Percentiles rank a stretch among this genome's conserved stretches.
These are phyloP conservation scores for Sisyra nigra DNA, from an alignment of 2,888 invertebrate species.

Conservation along the genomic window DNA sequence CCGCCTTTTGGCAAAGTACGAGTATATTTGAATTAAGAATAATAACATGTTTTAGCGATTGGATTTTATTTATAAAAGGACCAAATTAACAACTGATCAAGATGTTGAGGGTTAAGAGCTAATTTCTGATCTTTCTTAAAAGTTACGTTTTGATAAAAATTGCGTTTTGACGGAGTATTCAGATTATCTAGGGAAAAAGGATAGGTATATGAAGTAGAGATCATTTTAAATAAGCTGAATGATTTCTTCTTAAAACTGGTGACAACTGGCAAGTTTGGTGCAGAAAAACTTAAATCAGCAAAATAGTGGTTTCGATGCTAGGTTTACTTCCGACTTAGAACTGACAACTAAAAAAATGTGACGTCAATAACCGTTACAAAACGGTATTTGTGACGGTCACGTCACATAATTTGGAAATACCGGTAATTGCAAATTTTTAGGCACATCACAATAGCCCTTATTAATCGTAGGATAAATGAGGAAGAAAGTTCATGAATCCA, in stretches of 20 bases:
- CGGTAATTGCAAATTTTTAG: background rate
- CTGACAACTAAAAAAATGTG: background rate
- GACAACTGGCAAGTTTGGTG: slow-evolving; percentile 15
- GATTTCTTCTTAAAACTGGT: slow-evolving; percentile 12
- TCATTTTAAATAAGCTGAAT: background rate
- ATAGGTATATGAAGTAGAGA: background rate
- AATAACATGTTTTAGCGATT: too few relatives aligned
- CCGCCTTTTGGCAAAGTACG: too few relatives aligned
- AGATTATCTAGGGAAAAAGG: background rate
- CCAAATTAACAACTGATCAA: background rate
- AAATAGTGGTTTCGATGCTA: slow-evolving; percentile 14
- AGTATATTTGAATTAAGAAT: too few relatives aligned
- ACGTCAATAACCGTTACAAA: too few relatives aligned
- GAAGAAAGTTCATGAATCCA: too few relatives aligned
- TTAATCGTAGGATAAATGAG: too few relatives aligned
- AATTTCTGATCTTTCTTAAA: background rate
- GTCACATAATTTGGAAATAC: too few relatives aligned
- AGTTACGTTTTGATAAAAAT: background rate
- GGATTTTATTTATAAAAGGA: too few relatives aligned
- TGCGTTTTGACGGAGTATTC: too few relatives aligned
- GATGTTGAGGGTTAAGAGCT: background rate
- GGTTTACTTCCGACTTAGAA: slow-evolving; percentile 13
- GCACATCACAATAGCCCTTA: too few relatives aligned
- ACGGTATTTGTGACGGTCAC: too few relatives aligned
- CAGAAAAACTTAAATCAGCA: slow-evolving; percentile 12